Conservation (phyloP, 2,797 vertebrate species). For the Schizothorax lantsangensis region DNA sequence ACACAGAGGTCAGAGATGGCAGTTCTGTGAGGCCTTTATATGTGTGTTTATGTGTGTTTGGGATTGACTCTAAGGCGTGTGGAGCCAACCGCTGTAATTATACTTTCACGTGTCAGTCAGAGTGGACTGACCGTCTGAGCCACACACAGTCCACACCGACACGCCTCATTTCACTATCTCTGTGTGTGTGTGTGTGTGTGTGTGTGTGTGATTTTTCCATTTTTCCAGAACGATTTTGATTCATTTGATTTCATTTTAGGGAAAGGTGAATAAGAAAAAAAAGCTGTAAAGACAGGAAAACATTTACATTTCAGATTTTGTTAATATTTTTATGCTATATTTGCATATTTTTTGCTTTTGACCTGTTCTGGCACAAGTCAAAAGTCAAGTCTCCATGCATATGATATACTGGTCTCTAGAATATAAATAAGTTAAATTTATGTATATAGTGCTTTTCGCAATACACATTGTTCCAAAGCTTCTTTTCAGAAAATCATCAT, state of each 20-base stretch:
- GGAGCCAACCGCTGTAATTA: conserved; percentile 54
- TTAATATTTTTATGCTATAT: background rate
- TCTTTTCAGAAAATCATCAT: no score
- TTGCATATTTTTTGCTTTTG: background rate
- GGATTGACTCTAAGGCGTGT: conserved; percentile 58
- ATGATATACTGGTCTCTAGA: background rate
- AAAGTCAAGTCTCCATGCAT: background rate
- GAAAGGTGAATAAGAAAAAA: background rate
- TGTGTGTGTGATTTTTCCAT: background rate
- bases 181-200: background rate
- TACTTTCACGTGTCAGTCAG: conserved; percentile 59
- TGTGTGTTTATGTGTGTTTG: conserved; percentile 13
- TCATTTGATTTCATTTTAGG: background rate
- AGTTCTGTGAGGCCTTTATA: background rate
- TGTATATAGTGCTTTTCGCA: background rate
- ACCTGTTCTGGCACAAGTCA: background rate
- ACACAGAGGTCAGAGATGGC: background rate
- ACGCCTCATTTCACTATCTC: background rate
- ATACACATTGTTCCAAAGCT: background rate
- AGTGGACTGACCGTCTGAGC: conserved; percentile 7
- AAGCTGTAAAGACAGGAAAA: background rate
- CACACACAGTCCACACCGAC: background rate
- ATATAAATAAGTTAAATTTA: background rate
- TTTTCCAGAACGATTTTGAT: background rate
- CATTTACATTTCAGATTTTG: background rate